Evolutionary conservation across 2,113 vertebrate species (phyloP).

Genomic region (Urocolius indicus): DNA sequence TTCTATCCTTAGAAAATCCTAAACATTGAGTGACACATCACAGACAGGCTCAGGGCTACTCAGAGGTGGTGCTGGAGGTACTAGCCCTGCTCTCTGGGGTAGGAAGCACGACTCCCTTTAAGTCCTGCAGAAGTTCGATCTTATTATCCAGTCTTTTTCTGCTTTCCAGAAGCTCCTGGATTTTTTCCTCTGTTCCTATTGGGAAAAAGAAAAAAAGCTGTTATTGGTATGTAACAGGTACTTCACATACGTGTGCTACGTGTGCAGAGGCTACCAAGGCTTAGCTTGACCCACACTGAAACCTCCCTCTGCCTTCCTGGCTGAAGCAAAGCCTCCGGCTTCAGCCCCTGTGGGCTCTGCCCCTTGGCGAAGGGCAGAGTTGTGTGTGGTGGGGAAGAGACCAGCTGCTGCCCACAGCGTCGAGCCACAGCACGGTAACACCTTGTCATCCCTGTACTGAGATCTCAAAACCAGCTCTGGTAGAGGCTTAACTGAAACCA

Average conservation of each 20-base stretch:
- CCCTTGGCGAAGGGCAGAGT: not conserved
- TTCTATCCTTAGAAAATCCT: constrained; percentile 13
- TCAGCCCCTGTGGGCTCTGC: fast-evolving
- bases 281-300: not conserved
- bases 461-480: not conserved
- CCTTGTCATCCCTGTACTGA: not conserved
- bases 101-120: constrained; percentile 45
- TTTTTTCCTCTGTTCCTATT: constrained; percentile 67
- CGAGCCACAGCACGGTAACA: not conserved
- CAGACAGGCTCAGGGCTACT: not conserved
- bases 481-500: not conserved
- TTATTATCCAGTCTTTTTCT: constrained; percentile 60
- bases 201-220: not conserved
- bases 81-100: not conserved
- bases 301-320: not conserved
- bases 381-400: too few relatives aligned
- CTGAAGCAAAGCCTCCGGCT: not conserved
- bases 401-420: fast-evolving
- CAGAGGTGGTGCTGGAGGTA: constrained; percentile 20
- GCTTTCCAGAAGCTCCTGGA: constrained; percentile 59
- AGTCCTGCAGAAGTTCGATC: constrained; percentile 60
- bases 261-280: not conserved
- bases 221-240: not conserved
- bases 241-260: not conserved
- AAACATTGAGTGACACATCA: not conserved